Evolutionary conservation across 2,888 invertebrate species (phyloP), one percentile per base, ranked within the genome.

Genomic region (Pherbina coryleti): DNA sequence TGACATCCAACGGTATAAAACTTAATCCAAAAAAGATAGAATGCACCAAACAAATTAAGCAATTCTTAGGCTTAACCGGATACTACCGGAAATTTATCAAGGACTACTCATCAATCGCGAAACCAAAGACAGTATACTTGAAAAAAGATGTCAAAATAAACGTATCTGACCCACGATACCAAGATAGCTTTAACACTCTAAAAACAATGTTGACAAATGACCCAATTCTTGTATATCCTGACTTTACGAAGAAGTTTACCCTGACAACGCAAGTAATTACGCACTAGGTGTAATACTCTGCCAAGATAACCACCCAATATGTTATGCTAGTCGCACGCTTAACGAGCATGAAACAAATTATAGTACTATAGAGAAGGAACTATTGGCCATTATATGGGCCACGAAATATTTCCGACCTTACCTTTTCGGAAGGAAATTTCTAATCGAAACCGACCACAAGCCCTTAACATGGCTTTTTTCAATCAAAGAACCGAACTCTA

Each of bases 11-110:
- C 1, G 78, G 76, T 69, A 76, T 80, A 60, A 77, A 79, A 73
- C 57, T 76, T 14, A 80, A 76, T 5, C 79, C 73, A 4, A 71
- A 78, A 19, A 82, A 83, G 76, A 77, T 81, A 5, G 75, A 81
- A 79, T 76, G 77, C 69, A 14, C 34, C 37, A 8, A 80, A 64
- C 74, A 79, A 60, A 78, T 83, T 9, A 80, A 81, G 64, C 77
- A 72, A 31, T 82, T 82, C 44, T 60, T 82, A 25, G 80, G 81
- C 5, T 67, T 80, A 17, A 75, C 79, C 8, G 82, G 80, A 11
- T 83, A 80, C 62, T 81, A 83, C 25, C 67, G 78, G 11, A 81
- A 80, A 55, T 79, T 81, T 55, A 78, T 80, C 5, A 78, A 77
- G n/a, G 79, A 80, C 28, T 79, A 79, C 72, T 71, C 81, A 0